Conservation (phyloP, 2,113 vertebrate genomes). For the Phainopepla nitens region DNA sequence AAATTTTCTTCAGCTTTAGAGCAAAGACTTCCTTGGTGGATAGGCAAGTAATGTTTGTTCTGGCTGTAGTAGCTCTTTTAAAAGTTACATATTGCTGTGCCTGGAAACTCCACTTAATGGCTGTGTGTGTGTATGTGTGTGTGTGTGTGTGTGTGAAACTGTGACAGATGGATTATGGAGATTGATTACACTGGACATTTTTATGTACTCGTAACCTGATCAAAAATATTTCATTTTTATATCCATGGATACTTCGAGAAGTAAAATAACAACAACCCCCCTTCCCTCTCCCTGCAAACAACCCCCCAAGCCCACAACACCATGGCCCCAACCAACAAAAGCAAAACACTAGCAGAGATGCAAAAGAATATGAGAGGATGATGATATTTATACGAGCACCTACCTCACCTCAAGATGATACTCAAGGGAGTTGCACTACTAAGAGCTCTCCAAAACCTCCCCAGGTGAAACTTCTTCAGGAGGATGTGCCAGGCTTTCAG, state of each 20-base stretch:
- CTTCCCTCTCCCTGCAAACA: neutral
- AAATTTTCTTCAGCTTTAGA: neutral
- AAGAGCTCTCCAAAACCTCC: neutral
- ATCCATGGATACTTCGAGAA: neutral
- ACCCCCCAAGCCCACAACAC: neutral
- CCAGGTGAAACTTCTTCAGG: neutral
- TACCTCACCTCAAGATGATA: neutral
- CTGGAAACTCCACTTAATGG: neutral
- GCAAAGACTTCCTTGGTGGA: neutral
- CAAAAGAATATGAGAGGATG: neutral
- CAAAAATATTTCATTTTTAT: conserved; percentile 16
- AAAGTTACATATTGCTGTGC: neutral
- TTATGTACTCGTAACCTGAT: neutral
- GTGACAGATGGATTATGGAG: conserved; percentile 9
- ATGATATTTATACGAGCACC: neutral
- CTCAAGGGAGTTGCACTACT: neutral
- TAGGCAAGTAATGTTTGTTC: neutral
- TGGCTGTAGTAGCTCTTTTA: neutral
- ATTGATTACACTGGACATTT: neutral
- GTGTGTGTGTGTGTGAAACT: neutral
- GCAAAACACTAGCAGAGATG: neutral
- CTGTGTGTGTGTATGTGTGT: neutral
- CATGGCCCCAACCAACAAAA: neutral
- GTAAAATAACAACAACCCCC: neutral
- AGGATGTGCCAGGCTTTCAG: neutral